Percentiles rank a stretch among this genome's conserved stretches.
These are phyloP conservation scores for Myiozetetes cayanensis DNA, from an alignment of 2,113 vertebrate genomes.

Conservation along the genomic window DNA sequence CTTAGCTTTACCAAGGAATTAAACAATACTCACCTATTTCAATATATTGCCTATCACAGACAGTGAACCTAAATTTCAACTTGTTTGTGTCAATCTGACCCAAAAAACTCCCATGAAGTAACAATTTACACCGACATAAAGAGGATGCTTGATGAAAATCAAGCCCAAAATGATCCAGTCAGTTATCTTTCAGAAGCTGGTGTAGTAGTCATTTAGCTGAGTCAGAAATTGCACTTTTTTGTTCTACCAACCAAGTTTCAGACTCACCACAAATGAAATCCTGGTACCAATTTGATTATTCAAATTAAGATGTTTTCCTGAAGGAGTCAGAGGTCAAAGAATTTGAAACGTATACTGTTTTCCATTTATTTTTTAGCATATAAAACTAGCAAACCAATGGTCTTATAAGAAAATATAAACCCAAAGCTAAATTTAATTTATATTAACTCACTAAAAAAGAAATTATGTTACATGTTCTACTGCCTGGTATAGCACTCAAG, in stretches of 20 bases:
- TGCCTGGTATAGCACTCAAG: background rate
- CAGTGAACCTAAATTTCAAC: background rate
- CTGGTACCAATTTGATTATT: background rate
- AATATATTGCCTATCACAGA: background rate
- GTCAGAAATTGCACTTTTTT: background rate
- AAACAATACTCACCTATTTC: background rate
- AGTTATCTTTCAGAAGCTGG: background rate
- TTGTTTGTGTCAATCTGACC: background rate
- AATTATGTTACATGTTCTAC: background rate
- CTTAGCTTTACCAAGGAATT: background rate
- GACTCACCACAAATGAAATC: slow-evolving; percentile 15
- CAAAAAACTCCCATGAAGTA: background rate
- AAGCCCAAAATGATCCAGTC: background rate
- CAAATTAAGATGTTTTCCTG: background rate
- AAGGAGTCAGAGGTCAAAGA: background rate
- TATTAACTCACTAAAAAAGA: background rate
- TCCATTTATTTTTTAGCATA: background rate
- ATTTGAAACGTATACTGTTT: background rate
- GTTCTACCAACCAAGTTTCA: background rate
- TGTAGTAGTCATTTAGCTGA: background rate
- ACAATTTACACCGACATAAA: background rate
- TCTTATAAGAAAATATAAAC: background rate
- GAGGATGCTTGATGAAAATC: background rate
- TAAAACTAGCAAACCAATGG: background rate
- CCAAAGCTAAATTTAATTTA: background rate